Conservation (phyloP, 2,113 vertebrate genomes). For the Melospiza melodia region DNA sequence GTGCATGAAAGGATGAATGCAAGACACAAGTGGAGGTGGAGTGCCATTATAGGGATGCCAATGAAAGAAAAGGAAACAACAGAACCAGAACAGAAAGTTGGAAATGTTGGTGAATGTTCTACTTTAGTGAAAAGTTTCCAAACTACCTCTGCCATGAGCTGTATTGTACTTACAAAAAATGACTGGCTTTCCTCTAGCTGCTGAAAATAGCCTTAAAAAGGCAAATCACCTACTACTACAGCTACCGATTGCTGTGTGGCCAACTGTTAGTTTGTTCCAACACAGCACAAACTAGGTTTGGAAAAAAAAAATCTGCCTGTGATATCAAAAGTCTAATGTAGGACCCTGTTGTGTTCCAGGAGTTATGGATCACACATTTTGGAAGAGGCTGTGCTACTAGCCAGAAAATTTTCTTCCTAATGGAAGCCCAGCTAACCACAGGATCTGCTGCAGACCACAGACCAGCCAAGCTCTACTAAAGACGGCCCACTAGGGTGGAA, state of each 20-base stretch:
- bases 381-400: neutral
- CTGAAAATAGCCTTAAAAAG: neutral
- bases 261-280: neutral
- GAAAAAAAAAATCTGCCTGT: neutral
- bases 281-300: neutral
- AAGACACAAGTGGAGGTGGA: neutral
- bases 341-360: neutral
- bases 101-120: neutral
- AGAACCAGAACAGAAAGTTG: neutral
- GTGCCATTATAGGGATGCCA: neutral
- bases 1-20: neutral
- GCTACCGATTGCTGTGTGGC: neutral
- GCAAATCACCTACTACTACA: neutral
- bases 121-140: neutral
- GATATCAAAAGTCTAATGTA: accelerated
- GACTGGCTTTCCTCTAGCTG: neutral
- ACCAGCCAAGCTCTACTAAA: neutral
- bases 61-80: neutral
- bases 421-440: neutral
- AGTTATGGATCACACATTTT: neutral
- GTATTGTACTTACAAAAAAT: neutral
- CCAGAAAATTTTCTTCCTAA: neutral
- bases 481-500: neutral
- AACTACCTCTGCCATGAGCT: neutral
- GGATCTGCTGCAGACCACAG: neutral